phyloP scores from a whole-genome alignment of 1,140 invertebrate genomes.

The Condylostylus longicornis region DNA sequence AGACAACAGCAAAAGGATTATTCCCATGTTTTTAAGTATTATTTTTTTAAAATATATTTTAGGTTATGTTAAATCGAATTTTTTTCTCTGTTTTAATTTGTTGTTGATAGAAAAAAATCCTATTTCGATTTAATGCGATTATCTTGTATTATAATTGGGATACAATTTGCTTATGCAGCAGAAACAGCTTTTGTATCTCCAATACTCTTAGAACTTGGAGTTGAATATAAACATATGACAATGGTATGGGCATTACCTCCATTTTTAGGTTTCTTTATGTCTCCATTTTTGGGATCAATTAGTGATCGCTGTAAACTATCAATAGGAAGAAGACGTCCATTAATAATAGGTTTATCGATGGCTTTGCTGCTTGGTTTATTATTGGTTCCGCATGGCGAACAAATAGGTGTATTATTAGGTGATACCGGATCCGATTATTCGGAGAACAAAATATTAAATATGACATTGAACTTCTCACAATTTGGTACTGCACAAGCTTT shows the following conservation, averaged over 20 bases:
- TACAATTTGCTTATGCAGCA: slow-evolving; percentile 67
- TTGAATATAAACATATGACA: slow-evolving; percentile 50
- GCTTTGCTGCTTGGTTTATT: slow-evolving; percentile 49
- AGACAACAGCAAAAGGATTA: slow-evolving; percentile 14
- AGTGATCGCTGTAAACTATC: slow-evolving; percentile 50
- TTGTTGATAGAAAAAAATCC: slow-evolving; percentile 49
- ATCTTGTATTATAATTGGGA: slow-evolving; percentile 62
- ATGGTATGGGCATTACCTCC: slow-evolving; percentile 62
- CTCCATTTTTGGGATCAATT: slow-evolving; percentile 55
- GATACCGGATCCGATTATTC: slow-evolving; percentile 28
- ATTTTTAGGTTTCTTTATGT: slow-evolving; percentile 56
- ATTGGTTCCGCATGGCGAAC: slow-evolving; percentile 54
- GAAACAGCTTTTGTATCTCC: slow-evolving; percentile 75
- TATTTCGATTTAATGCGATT: slow-evolving; percentile 47
- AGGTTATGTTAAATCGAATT: no score
- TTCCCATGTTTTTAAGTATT: slow-evolving; percentile 28
- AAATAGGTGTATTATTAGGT: slow-evolving; percentile 45
- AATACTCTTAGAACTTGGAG: slow-evolving; percentile 55
- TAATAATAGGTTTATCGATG: slow-evolving; percentile 52
- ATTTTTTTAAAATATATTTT: no score
- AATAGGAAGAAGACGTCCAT: slow-evolving; percentile 52
- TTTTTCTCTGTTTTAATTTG: no score
- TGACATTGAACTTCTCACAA: not conserved
- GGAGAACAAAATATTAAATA: not conserved
- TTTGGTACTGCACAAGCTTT: not conserved